These are phyloP conservation scores for Dasysyrphus albostriatus DNA, from an alignment of 2,888 invertebrate genomes.

Conservation along the genomic window DNA sequence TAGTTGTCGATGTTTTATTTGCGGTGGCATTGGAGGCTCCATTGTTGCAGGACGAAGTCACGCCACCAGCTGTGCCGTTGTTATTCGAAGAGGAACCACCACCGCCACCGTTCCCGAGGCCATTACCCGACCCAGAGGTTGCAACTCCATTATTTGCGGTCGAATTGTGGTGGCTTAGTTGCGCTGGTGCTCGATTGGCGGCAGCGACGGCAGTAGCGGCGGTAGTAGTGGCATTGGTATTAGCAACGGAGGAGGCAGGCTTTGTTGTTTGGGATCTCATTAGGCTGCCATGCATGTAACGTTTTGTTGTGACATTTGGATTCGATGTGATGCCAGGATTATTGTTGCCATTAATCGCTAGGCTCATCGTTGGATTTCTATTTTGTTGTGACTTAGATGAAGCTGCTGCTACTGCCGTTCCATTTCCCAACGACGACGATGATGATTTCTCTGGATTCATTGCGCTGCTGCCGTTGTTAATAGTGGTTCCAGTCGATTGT, in stretches of 20 bases:
- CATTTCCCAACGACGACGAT: slow-evolving; percentile 23
- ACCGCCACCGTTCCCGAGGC: slow-evolving; percentile 56
- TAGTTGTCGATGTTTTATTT: slow-evolving; percentile 62
- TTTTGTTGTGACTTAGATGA: slow-evolving; percentile 59
- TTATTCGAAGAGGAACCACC: slow-evolving; percentile 66
- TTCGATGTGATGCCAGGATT: slow-evolving; percentile 75
- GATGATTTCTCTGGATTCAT: slow-evolving; percentile 63
- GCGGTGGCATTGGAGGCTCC: slow-evolving; percentile 47
- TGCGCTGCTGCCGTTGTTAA: slow-evolving; percentile 48
- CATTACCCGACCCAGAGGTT: slow-evolving; percentile 68
- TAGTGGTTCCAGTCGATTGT: slow-evolving; percentile 63
- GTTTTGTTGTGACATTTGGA: slow-evolving; percentile 78
- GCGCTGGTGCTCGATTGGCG: slow-evolving; percentile 66
- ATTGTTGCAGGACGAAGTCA: slow-evolving; percentile 65
- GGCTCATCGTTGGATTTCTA: slow-evolving; percentile 64
- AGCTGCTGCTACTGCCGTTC: slow-evolving; percentile 21
- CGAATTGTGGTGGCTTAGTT: slow-evolving; percentile 70
- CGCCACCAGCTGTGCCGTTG: slow-evolving; percentile 65
- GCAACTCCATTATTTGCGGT: slow-evolving; percentile 76
- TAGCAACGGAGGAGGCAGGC: slow-evolving; percentile 44
- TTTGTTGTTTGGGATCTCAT: slow-evolving; percentile 81
- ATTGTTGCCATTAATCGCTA: slow-evolving; percentile 73
- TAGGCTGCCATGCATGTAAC: slow-evolving; percentile 82
- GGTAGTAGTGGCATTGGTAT: slow-evolving; percentile 65
- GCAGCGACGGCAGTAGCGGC: slow-evolving; percentile 73